phyloP scores from a whole-genome alignment of 2,113 vertebrate species.

The Todiramphus chloris region DNA sequence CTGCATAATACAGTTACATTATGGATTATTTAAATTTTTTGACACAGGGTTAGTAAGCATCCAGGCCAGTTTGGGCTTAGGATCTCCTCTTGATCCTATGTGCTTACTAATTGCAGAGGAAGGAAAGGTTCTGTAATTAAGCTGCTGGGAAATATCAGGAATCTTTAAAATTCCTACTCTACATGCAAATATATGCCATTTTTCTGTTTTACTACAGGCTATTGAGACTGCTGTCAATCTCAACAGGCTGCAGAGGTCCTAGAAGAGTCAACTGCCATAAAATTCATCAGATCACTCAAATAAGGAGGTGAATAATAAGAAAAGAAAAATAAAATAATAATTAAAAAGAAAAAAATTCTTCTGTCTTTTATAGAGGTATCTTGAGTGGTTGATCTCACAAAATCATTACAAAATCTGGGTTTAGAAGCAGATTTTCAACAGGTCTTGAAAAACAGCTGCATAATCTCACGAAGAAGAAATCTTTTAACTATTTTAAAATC shows the following conservation, averaged over 20 bases:
- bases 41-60: not conserved
- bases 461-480: not conserved
- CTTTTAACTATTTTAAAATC: not conserved
- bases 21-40: not conserved
- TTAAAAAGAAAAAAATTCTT: not conserved
- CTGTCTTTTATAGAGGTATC: not conserved
- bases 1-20: not conserved
- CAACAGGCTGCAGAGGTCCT: not conserved
- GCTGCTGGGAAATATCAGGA: not conserved
- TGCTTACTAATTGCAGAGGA: not conserved
- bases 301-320: not conserved
- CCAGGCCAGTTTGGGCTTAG: not conserved
- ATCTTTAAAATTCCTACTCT: not conserved
- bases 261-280: not conserved
- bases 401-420: not conserved
- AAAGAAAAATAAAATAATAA: not conserved
- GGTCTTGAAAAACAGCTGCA: not conserved
- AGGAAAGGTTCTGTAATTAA: not conserved
- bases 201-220: not conserved
- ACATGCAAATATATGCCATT: not conserved
- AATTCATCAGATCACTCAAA: not conserved
- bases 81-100: not conserved
- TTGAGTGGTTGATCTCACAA: not conserved
- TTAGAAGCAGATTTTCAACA: not conserved
- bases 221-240: not conserved